Conservation (phyloP, 1,140 invertebrate species). For the Drosophila baimaii region DNA sequence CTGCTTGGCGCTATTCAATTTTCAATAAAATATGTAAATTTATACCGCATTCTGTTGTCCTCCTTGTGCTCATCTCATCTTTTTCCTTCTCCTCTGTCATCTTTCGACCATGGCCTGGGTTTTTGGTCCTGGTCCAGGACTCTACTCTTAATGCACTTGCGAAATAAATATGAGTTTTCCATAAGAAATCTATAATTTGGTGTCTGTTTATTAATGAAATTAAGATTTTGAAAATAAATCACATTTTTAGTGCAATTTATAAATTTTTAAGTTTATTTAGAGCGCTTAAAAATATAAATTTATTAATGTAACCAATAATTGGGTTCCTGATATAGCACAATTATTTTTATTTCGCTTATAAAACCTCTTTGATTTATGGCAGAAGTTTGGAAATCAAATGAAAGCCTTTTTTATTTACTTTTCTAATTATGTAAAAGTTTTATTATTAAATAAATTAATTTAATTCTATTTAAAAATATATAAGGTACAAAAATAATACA, state of each 20-base stretch:
- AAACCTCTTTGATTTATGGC: too few relatives aligned
- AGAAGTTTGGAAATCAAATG: too few relatives aligned
- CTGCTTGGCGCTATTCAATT: slow-evolving; percentile 71
- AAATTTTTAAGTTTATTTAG: background rate
- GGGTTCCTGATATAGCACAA: too few relatives aligned
- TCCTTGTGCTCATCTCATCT: slow-evolving; percentile 38
- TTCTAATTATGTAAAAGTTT: too few relatives aligned
- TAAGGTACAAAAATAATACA: background rate
- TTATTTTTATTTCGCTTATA: too few relatives aligned
- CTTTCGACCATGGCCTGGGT: slow-evolving; percentile 18
- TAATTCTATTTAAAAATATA: too few relatives aligned
- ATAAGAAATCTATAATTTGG: background rate
- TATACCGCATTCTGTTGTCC: slow-evolving; percentile 74
- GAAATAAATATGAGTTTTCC: background rate
- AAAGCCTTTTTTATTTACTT: too few relatives aligned
- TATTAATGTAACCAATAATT: too few relatives aligned
- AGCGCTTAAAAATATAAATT: background rate
- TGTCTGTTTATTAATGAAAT: background rate
- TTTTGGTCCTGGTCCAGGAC: slow-evolving; percentile 22
- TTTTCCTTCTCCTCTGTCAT: slow-evolving; percentile 21
- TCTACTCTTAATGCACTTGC: slow-evolving; percentile 9
- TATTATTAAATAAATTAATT: too few relatives aligned
- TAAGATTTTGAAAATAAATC: background rate
- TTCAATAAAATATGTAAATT: slow-evolving; percentile 82
- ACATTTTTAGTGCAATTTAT: background rate